Evolutionary conservation across 1,140 invertebrate species (phyloP), one percentile per base, ranked within the genome.

Genomic region (Hirudo medicinalis): DNA sequence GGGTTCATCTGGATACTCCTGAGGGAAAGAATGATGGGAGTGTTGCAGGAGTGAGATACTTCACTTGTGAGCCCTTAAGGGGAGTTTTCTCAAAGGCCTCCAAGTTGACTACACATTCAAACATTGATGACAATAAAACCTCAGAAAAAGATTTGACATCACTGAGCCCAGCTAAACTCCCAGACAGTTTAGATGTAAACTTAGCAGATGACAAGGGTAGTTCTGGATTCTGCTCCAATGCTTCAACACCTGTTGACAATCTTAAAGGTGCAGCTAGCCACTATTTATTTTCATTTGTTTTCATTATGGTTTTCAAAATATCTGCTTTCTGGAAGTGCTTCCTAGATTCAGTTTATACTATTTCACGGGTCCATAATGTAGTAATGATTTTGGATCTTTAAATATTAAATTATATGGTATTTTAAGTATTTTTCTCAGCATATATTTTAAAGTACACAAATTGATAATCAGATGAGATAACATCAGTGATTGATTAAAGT

Each of bases 81-180:
- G 95, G 95, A 13, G 90, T 97, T 32, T 98, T 97, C 81, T 93
- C 93, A 40, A 87, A 92, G 2, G 84, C 95, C 36, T 91, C 90
- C 32, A 88, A 92, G 75, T 84, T 96, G n/a, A 91, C 91, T 9
- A 85, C 88, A 74, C 82, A 86, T 17, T 60, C 69, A 15, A 49
- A 54, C 13, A 4, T 57, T 1, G 72, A 40, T 22, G 71, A 11
- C n/a, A 71, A 20, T 49, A 49, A 49, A 49, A 63, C 57, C 57
- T 22, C 22, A 22, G 57, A 22, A 25, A 63, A 63, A 15, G 57
- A 57, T 25, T 20, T 63, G 22, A 63, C 57, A 63, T 1, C 57
- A 63, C 11, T 9, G 5, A 57, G 20, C 5, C 2, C 57, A 15
- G 3, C 57, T 22, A 63, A 63, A 32, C 22, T 32, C 17, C 57